Conservation (phyloP, 2,113 vertebrate genomes). For the Mormyrus iriodes region DNA sequence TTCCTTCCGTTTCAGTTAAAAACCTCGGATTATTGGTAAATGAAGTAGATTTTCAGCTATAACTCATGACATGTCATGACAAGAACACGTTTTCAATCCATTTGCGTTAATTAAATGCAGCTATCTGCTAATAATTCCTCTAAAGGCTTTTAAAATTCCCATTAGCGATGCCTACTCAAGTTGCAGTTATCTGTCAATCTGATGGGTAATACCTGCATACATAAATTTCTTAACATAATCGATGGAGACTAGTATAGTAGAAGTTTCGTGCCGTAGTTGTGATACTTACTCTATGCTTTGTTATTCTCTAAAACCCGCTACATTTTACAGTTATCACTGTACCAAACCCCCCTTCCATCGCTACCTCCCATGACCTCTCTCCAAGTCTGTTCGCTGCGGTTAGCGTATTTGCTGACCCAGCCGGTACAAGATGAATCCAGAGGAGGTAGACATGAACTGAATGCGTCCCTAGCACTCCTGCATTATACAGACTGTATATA, state of each 20-base stretch:
- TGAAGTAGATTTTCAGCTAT: not conserved
- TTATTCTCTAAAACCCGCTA: not conserved
- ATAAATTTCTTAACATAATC: not conserved
- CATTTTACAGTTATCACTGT: not conserved
- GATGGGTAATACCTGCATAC: not conserved
- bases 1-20: not conserved
- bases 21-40: not conserved
- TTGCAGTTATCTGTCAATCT: not conserved
- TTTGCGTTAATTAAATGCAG: not conserved
- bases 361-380: not conserved
- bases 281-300: not conserved
- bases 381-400: not conserved
- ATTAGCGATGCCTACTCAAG: not conserved
- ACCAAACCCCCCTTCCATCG: not conserved
- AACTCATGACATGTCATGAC: not conserved
- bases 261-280: not conserved
- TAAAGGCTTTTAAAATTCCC: not conserved
- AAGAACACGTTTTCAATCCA: not conserved
- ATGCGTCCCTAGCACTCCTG: not conserved
- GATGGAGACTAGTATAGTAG: not conserved
- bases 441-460: not conserved
- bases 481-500: not conserved
- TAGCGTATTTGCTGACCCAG: not conserved
- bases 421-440: not conserved
- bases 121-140: not conserved